These are phyloP conservation scores for Napeogenes sylphis DNA, from an alignment of 2,888 invertebrate species.

Conservation along the genomic window DNA sequence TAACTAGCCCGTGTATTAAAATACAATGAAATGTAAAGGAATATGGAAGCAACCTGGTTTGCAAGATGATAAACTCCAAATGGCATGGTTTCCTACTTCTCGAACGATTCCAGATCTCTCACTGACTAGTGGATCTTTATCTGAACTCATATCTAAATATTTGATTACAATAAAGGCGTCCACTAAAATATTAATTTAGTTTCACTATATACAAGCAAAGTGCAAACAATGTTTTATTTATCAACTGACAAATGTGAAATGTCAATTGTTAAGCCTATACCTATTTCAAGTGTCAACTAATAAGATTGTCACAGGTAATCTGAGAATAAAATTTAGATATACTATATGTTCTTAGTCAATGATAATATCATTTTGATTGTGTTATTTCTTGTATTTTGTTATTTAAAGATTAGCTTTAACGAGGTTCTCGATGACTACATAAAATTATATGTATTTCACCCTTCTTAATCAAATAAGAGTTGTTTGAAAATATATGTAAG, in stretches of 20 bases:
- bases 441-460: no score
- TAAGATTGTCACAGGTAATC: neutral
- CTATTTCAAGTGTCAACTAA: neutral
- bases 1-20: neutral
- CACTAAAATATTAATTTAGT: neutral
- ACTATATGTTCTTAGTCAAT: no score
- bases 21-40: neutral
- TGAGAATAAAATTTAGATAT: no score
- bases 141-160: conserved; percentile 50
- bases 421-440: no score
- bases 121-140: conserved; percentile 69
- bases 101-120: conserved; percentile 72
- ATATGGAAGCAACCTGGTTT: conserved; percentile 86
- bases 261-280: neutral
- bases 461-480: no score
- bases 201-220: no score
- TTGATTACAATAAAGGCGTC: conserved; percentile 1
- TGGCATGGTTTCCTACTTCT: conserved; percentile 95
- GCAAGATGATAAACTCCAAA: conserved; percentile 99
- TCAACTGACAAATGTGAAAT: neutral
- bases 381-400: no score
- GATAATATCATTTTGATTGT: no score
- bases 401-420: no score
- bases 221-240: neutral
- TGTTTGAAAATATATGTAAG: no score